A percentile compares a stretch with the other conserved stretches of the same genome.
Evolutionary conservation across 2,797 vertebrate species (phyloP).

Genomic region (Chaenodraco wilsoni): DNA sequence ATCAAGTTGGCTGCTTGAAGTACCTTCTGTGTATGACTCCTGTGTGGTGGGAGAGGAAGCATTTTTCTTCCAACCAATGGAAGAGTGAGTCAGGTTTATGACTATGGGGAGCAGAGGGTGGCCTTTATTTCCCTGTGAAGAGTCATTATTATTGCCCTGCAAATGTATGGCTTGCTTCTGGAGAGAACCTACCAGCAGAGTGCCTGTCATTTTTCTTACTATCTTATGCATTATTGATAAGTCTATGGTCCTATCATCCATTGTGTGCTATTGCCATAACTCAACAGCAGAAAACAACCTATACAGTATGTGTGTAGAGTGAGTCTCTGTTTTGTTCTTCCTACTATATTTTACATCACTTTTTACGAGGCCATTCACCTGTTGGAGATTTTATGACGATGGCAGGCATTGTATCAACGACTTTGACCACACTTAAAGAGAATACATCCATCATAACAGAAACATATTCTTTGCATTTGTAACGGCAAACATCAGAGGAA

Average conservation of each 20-base stretch:
- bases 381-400: constrained; percentile 43
- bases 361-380: constrained; percentile 49
- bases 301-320: constrained; percentile 54
- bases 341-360: constrained; percentile 52
- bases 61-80: constrained; percentile 83
- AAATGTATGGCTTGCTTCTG: constrained; percentile 83
- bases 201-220: constrained; percentile 83
- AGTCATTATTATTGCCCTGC: constrained; percentile 84
- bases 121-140: constrained; percentile 85
- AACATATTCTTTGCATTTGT: background rate
- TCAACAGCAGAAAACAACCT: constrained; percentile 71
- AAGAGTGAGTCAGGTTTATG: constrained; percentile 84
- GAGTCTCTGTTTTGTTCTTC: constrained; percentile 50
- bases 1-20: constrained; percentile 81
- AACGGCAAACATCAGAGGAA: background rate
- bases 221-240: constrained; percentile 85
- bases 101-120: constrained; percentile 82
- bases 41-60: constrained; percentile 75
- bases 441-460: too few relatives aligned
- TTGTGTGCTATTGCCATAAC: constrained; percentile 74
- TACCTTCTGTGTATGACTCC: constrained; percentile 78
- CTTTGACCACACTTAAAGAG: constrained; percentile 14
- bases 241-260: constrained; percentile 79
- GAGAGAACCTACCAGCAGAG: constrained; percentile 80
- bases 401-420: constrained; percentile 12